Evolutionary conservation across 1,140 invertebrate genomes (phyloP).

Genomic region (Babylonia areolata): DNA sequence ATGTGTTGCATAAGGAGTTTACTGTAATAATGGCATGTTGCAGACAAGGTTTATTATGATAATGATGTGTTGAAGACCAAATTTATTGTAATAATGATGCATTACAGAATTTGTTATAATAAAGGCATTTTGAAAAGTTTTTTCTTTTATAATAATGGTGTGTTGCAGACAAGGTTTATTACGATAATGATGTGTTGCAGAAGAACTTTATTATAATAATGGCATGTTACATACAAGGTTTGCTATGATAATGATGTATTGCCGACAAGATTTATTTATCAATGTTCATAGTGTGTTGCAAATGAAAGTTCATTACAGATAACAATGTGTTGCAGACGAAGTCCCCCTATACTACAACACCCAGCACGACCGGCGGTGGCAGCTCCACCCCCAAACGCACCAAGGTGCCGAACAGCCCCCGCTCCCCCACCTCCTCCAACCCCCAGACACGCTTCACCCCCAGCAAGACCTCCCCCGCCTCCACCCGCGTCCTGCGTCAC

Average conservation of each 20-base stretch:
- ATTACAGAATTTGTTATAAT: too few species aligned
- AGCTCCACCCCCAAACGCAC: neutral
- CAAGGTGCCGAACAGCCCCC: neutral
- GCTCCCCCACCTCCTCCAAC: neutral
- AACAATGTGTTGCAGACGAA: neutral
- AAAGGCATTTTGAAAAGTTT: too few species aligned
- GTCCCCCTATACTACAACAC: neutral
- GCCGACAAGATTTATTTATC: neutral
- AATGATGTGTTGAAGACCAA: too few species aligned
- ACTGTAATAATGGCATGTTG: too few species aligned
- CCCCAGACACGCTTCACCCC: neutral
- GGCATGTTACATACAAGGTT: neutral
- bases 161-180: neutral
- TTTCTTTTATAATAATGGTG: too few species aligned
- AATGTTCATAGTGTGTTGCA: neutral
- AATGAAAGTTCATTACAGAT: neutral
- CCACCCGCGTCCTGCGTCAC: neutral
- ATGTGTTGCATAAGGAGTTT: too few species aligned
- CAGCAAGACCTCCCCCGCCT: constrained; percentile 1
- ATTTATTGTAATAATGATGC: too few species aligned
- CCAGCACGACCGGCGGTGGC: neutral
- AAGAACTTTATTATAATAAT: neutral
- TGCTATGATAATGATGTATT: neutral
- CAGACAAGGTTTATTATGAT: too few species aligned
- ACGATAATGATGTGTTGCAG: neutral